Conservation (phyloP, 2,113 vertebrate genomes). For the Cyanocitta stelleri region DNA sequence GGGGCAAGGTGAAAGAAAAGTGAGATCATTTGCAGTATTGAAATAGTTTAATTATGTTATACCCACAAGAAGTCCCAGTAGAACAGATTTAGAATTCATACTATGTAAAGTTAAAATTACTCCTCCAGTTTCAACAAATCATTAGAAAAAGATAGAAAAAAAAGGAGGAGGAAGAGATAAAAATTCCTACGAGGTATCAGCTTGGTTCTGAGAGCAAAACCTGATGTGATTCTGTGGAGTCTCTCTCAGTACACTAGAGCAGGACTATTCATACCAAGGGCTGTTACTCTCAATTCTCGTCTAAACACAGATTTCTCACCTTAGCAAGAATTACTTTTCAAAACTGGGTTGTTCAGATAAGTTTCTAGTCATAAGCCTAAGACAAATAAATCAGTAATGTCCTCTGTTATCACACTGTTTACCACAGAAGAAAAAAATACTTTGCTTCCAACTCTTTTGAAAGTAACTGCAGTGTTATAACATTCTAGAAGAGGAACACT, state of each 20-base stretch:
- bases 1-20: slow-evolving; percentile 18
- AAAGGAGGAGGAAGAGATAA: background rate
- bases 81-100: slow-evolving; percentile 30
- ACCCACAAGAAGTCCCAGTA: background rate
- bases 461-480: background rate
- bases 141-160: background rate
- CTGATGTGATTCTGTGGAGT: background rate
- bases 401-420: background rate
- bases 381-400: background rate
- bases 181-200: background rate
- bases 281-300: background rate
- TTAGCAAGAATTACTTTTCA: background rate
- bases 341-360: background rate
- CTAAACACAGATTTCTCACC: background rate
- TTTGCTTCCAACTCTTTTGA: background rate
- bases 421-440: background rate
- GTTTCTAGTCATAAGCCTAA: background rate
- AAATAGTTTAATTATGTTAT: slow-evolving; percentile 45
- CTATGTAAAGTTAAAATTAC: slow-evolving; percentile 32
- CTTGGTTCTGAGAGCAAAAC: background rate
- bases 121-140: slow-evolving; percentile 35
- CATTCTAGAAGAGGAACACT: background rate
- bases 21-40: slow-evolving; percentile 33
- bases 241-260: background rate
- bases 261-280: background rate